These are phyloP conservation scores for Pandion haliaetus DNA, from an alignment of 2,113 vertebrate species.

Conservation along the genomic window DNA sequence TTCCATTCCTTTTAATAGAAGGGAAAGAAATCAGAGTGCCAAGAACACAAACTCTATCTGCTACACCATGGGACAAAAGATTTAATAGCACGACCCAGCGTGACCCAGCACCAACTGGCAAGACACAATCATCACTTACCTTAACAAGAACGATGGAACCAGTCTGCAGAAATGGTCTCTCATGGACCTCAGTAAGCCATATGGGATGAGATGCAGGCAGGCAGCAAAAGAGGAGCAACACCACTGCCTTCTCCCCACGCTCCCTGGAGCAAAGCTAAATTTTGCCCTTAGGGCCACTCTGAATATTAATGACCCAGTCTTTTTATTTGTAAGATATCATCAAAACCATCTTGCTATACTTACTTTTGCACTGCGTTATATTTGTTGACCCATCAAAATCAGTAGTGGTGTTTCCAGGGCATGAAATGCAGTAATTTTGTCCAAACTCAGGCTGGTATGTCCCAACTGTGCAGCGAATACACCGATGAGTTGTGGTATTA, in stretches of 20 bases:
- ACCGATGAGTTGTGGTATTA: conserved; percentile 93
- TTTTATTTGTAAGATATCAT: background rate
- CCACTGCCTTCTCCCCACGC: background rate
- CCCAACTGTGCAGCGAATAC: conserved; percentile 88
- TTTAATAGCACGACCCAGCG: background rate
- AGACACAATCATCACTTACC: background rate
- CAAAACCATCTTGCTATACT: conserved; percentile 17
- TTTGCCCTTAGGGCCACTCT: background rate
- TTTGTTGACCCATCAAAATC: conserved; percentile 97
- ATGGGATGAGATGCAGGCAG: background rate
- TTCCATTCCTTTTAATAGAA: background rate
- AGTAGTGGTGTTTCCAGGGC: conserved; percentile 94
- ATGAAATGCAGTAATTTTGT: conserved; percentile 90
- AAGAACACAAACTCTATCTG: background rate
- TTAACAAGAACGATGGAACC: background rate
- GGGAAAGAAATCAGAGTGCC: background rate
- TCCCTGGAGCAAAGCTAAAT: background rate
- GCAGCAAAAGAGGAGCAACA: background rate
- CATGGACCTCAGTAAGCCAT: background rate
- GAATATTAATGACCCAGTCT: background rate
- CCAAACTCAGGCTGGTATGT: conserved; percentile 94
- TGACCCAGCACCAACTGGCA: background rate
- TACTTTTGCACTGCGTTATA: conserved; percentile 97
- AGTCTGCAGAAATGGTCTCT: background rate
- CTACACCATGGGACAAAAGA: background rate